Evolutionary conservation across 2,113 vertebrate species (phyloP).

Genomic region (Proteles cristata): DNA sequence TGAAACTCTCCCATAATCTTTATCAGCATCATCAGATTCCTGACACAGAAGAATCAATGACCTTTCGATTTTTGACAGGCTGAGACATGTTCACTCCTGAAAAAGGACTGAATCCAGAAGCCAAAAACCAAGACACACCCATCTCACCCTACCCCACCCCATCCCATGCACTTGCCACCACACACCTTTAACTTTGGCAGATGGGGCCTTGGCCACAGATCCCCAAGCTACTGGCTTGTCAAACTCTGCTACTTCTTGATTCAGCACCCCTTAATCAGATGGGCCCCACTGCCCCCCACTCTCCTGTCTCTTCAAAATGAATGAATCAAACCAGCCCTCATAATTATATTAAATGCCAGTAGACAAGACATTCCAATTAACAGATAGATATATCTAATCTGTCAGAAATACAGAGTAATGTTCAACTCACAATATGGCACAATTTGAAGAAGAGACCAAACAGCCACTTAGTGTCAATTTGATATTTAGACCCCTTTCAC

Average conservation of each 20-base stretch:
- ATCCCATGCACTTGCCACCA: conserved; percentile 76
- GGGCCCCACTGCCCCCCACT: conserved; percentile 46
- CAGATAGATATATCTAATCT: neutral
- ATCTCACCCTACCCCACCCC: conserved; percentile 64
- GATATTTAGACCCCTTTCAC: neutral
- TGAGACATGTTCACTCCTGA: conserved; percentile 83
- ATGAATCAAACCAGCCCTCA: conserved; percentile 85
- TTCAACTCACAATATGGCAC: neutral
- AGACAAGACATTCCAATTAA: neutral
- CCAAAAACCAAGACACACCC: conserved; percentile 54
- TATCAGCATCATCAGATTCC: conserved; percentile 82
- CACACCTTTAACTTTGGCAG: conserved; percentile 74
- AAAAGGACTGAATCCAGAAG: conserved; percentile 69
- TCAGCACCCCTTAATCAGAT: conserved; percentile 51
- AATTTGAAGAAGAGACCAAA: neutral
- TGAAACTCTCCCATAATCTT: conserved; percentile 94
- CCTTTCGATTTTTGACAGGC: conserved; percentile 81
- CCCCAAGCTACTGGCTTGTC: conserved; percentile 70
- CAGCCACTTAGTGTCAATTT: neutral
- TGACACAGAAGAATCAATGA: neutral
- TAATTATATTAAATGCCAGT: neutral
- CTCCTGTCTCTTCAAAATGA: conserved; percentile 85
- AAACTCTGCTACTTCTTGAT: conserved; percentile 42
- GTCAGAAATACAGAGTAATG: neutral
- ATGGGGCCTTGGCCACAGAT: conserved; percentile 54